Conservation (phyloP, 2,797 vertebrate genomes). For the Schizopygopsis pylzovi region DNA sequence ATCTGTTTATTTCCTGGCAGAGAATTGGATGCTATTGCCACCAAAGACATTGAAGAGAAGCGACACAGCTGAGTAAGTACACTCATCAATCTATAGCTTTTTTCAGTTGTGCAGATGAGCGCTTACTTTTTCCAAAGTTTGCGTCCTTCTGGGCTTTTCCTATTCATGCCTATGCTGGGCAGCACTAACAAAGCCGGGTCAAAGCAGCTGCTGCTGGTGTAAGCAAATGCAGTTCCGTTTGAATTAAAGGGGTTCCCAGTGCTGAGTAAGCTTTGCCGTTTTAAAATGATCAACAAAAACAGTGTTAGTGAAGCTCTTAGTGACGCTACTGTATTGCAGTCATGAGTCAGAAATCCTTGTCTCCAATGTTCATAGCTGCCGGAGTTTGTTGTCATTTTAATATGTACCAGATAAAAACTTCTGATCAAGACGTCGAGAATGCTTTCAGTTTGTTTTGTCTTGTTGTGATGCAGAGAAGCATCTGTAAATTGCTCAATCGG, state of each 20-base stretch:
- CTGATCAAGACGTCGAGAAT: background rate
- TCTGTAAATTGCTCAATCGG: background rate
- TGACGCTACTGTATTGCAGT: constrained; percentile 66
- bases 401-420: background rate
- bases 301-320: constrained; percentile 78
- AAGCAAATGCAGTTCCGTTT: constrained; percentile 81
- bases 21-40: constrained; percentile 98
- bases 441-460: constrained; percentile 9
- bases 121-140: background rate
- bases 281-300: constrained; percentile 78
- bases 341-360: constrained; percentile 11
- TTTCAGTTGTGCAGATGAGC: constrained; percentile 1
- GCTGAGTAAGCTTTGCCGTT: constrained; percentile 79
- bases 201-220: constrained; percentile 76
- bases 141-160: constrained; percentile 55
- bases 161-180: constrained; percentile 56
- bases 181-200: constrained; percentile 37
- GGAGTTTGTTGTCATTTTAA: background rate
- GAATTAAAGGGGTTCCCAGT: constrained; percentile 74
- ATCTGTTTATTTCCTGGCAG: constrained; percentile 72
- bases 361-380: constrained; percentile 10
- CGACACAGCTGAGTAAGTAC: constrained; percentile 86
- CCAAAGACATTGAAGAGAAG: constrained; percentile 96
- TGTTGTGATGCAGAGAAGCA: background rate
- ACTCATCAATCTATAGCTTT: background rate